Evolutionary conservation across 2,888 invertebrate species (phyloP).

Genomic region (Crepidodera aurea): DNA sequence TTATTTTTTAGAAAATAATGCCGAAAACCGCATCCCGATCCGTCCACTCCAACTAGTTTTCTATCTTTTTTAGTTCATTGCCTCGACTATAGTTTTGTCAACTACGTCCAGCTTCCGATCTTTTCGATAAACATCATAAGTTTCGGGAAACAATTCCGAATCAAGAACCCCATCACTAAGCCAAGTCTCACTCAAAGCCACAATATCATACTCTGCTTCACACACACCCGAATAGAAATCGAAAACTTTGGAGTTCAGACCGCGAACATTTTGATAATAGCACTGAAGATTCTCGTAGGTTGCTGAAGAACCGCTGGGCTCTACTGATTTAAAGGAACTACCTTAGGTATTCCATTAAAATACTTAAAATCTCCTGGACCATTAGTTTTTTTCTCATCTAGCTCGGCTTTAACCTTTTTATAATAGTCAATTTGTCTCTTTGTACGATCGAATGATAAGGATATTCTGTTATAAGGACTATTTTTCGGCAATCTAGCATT

Average conservation of each 20-base stretch:
- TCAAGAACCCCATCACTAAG: background rate
- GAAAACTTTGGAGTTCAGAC: background rate
- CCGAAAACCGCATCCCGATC: too few relatives aligned
- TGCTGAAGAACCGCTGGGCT: background rate
- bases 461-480: background rate
- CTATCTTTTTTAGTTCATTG: too few relatives aligned
- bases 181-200: constrained; percentile 17
- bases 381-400: background rate
- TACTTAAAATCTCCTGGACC: background rate
- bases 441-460: constrained; percentile 2
- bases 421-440: background rate
- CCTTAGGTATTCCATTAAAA: constrained; percentile 6
- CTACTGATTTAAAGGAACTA: constrained; percentile 2
- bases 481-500: background rate
- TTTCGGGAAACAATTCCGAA: constrained; percentile 6
- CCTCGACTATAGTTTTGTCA: too few relatives aligned
- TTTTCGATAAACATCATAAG: constrained; percentile 9
- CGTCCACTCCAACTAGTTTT: too few relatives aligned
- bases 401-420: background rate
- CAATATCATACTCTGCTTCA: constrained; percentile 10
- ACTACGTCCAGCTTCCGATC: constrained; percentile 10
- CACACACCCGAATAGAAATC: constrained; percentile 3
- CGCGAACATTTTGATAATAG: constrained; percentile 10
- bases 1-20: too few relatives aligned
- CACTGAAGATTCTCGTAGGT: background rate